Evolutionary conservation across 2,797 vertebrate genomes (phyloP).

Genomic region (Alosa sapidissima): DNA sequence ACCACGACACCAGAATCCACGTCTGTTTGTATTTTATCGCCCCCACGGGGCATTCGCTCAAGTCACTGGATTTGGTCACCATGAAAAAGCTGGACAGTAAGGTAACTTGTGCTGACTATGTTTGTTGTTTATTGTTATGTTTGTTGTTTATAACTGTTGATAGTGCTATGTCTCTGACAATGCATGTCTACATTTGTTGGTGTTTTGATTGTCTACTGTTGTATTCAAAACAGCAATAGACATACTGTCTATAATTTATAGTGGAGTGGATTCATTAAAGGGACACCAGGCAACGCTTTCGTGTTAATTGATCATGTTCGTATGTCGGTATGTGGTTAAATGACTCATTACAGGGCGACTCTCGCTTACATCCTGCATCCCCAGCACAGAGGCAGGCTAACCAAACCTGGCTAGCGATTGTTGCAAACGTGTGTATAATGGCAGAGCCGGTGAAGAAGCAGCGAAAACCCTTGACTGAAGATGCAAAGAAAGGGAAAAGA

Average conservation of each 20-base stretch:
- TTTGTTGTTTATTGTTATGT: background rate
- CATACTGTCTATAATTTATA: background rate
- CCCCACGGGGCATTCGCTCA: slow-evolving; percentile 92
- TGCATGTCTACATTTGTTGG: background rate
- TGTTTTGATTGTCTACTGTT: background rate
- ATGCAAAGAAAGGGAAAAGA: too few species aligned
- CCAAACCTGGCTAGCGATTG: too few species aligned
- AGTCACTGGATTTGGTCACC: slow-evolving; percentile 92
- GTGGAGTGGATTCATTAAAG: background rate
- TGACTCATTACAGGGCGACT: too few species aligned
- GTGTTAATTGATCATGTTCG: too few species aligned
- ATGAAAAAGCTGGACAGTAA: slow-evolving; percentile 99
- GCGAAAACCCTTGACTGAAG: too few species aligned
- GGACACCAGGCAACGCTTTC: too few species aligned
- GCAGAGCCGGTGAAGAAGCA: too few species aligned
- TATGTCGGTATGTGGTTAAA: too few species aligned
- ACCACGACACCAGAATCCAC: slow-evolving; percentile 91
- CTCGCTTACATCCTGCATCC: too few species aligned
- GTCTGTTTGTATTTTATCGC: slow-evolving; percentile 96
- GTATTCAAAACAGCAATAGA: background rate
- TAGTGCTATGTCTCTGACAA: background rate
- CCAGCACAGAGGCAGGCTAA: too few species aligned
- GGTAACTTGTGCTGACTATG: slow-evolving; percentile 67
- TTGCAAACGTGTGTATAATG: too few species aligned
- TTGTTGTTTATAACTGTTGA: background rate